A percentile compares a stretch with the other conserved stretches of the same genome.
Conservation (phyloP, 2,888 invertebrate genomes). For the Drosophila atroscutellata region DNA sequence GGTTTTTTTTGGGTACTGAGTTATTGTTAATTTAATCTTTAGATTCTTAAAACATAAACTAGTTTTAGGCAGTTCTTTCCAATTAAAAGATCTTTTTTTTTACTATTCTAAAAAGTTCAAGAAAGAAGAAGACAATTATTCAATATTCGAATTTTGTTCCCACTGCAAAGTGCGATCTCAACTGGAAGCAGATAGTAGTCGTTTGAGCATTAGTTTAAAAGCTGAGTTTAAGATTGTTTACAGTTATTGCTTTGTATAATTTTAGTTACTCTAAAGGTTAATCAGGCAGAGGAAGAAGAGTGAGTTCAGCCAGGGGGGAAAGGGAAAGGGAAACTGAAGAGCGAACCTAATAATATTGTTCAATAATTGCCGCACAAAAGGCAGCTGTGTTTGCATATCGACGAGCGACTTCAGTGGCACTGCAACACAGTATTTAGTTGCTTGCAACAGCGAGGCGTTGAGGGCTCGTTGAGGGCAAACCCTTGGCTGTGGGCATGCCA, state of each 20-base stretch:
- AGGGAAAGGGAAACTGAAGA: slow-evolving; percentile 13
- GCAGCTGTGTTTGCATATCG: slow-evolving; percentile 75
- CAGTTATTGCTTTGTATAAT: neutral
- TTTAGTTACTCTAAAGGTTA: neutral
- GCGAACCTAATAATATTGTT: slow-evolving; percentile 58
- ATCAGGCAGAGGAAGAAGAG: neutral
- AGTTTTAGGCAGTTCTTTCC: too few species aligned
- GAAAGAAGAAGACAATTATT: too few species aligned
- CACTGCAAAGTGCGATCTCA: too few species aligned
- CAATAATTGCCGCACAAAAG: slow-evolving; percentile 62
- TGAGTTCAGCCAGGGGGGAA: too few species aligned
- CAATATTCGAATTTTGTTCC: too few species aligned
- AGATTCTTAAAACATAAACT: neutral
- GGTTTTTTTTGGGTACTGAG: neutral
- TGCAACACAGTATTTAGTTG: slow-evolving; percentile 9
- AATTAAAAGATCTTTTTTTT: too few species aligned
- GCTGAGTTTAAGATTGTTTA: too few species aligned
- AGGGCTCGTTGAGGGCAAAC: slow-evolving; percentile 22
- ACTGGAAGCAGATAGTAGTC: too few species aligned
- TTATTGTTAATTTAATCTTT: neutral
- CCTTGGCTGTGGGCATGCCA: slow-evolving; percentile 45
- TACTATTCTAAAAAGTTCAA: too few species aligned
- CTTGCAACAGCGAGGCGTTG: slow-evolving; percentile 15
- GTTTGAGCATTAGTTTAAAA: too few species aligned
- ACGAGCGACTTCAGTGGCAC: slow-evolving; percentile 10